Evolutionary conservation across 2,797 vertebrate species (phyloP).

Genomic region (Rhyacichthys aspro): DNA sequence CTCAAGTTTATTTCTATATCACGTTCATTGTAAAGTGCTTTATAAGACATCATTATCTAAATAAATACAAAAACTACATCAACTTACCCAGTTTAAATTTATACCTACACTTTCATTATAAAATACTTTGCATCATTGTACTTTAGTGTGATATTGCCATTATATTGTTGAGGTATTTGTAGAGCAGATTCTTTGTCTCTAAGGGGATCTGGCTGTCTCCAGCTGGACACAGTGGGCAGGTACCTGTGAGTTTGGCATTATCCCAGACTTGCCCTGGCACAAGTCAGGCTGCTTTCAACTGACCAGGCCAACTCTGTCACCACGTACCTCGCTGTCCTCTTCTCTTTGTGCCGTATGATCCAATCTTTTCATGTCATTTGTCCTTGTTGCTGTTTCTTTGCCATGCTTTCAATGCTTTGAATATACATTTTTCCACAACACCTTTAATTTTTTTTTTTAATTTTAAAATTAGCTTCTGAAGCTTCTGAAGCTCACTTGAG

Average conservation of each 20-base stretch:
- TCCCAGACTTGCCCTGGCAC: constrained; percentile 69
- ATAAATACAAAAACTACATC: no score
- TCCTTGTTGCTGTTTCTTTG: not conserved
- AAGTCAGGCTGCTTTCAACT: constrained; percentile 50
- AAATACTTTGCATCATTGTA: not conserved
- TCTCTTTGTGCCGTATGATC: constrained; percentile 5
- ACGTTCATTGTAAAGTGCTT: no score
- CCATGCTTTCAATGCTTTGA: not conserved
- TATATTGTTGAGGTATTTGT: constrained; percentile 33
- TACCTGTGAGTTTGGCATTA: constrained; percentile 64
- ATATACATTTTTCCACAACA: not conserved
- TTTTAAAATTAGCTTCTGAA: constrained; percentile 7
- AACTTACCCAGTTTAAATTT: no score
- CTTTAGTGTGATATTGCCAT: not conserved
- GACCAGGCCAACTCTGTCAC: constrained; percentile 29
- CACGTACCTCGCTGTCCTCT: not conserved
- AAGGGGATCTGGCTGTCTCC: constrained; percentile 49
- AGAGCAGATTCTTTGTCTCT: constrained; percentile 65
- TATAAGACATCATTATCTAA: no score
- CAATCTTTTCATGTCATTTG: constrained; percentile 1
- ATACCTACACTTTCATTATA: no score
- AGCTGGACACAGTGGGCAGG: constrained; percentile 52
- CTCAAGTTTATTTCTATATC: no score
- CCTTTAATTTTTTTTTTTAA: constrained; percentile 7
- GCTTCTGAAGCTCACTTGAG: constrained; percentile 11